Evolutionary conservation across 2,113 vertebrate species (phyloP).

Genomic region (Bos javanicus): DNA sequence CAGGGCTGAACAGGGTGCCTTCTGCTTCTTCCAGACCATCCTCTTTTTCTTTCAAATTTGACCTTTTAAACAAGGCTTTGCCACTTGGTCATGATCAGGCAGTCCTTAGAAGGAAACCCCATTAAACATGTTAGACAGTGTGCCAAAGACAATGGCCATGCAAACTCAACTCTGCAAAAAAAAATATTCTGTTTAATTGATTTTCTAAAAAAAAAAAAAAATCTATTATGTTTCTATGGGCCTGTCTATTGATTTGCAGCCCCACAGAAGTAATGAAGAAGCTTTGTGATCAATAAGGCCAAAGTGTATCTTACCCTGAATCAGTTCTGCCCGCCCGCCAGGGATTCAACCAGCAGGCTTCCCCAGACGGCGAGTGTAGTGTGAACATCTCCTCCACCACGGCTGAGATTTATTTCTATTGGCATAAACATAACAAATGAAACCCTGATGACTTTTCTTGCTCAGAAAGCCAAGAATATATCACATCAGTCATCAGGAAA

Average conservation of each 20-base stretch:
- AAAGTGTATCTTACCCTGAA: constrained; percentile 74
- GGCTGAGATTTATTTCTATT: constrained; percentile 77
- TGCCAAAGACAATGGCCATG: background rate
- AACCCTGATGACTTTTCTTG: constrained; percentile 73
- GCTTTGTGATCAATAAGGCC: constrained; percentile 81
- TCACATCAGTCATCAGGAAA: constrained; percentile 69
- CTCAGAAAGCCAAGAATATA: constrained; percentile 74
- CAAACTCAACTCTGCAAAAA: constrained; percentile 48
- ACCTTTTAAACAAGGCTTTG: constrained; percentile 11
- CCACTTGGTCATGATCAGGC: background rate
- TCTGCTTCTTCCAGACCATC: constrained; percentile 38
- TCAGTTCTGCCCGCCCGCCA: constrained; percentile 56
- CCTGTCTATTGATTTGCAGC: constrained; percentile 77
- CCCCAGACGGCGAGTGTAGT: background rate
- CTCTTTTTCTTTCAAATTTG: background rate
- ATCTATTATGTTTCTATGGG: constrained; percentile 80
- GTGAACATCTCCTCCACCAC: constrained; percentile 53
- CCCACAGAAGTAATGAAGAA: constrained; percentile 81
- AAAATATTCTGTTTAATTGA: constrained; percentile 81
- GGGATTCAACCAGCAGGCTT: constrained; percentile 59
- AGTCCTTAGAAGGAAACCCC: background rate
- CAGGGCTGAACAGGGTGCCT: constrained; percentile 33
- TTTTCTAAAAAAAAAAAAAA: constrained; percentile 73
- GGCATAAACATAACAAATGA: constrained; percentile 82
- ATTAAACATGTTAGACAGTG: background rate